These are phyloP conservation scores for Urocitellus parryii DNA, from an alignment of 2,113 vertebrate genomes.

Conservation along the genomic window DNA sequence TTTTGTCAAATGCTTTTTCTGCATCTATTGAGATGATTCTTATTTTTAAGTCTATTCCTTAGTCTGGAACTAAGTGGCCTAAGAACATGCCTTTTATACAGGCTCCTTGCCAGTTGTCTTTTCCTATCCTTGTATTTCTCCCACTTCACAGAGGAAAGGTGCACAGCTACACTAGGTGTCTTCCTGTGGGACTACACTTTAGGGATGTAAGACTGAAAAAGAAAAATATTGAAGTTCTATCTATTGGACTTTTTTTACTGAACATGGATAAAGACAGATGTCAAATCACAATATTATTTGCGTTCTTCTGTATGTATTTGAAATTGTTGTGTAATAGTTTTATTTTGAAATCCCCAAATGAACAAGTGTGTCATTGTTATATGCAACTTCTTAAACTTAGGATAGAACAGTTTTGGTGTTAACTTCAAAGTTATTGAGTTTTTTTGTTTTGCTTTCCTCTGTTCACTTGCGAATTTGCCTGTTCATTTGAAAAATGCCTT, in stretches of 20 bases:
- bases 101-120: not conserved
- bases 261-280: not conserved
- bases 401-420: not conserved
- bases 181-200: not conserved
- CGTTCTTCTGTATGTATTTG: not conserved
- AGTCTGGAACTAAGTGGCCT: not conserved
- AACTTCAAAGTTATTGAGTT: not conserved
- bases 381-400: not conserved
- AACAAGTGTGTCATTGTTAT: not conserved
- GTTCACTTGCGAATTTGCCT: not conserved
- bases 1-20: no score
- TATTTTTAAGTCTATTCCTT: no score
- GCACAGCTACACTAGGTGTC: not conserved
- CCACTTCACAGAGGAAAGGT: not conserved
- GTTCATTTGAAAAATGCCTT: not conserved
- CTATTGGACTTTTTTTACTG: not conserved
- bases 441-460: not conserved
- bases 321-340: not conserved
- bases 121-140: not conserved
- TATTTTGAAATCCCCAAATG: not conserved
- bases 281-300: not conserved
- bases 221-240: not conserved
- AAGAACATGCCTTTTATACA: rapidly evolving
- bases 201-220: not conserved
- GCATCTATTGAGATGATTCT: no score